Evolutionary conservation across 2,113 vertebrate genomes (phyloP), one percentile per base, ranked within the genome.

Genomic region (Apus apus): DNA sequence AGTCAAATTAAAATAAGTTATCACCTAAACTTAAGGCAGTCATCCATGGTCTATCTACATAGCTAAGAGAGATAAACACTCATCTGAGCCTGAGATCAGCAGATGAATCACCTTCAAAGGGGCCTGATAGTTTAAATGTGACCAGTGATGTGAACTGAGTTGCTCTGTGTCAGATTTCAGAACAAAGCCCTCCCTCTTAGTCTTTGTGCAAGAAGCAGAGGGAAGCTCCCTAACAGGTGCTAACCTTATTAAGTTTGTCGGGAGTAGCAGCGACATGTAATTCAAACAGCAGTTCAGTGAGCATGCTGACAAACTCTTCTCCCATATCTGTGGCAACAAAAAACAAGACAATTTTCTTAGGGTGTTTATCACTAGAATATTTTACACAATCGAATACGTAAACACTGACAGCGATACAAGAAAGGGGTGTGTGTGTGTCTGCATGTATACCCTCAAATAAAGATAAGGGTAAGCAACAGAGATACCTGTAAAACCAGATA

Each of bases 171-270:
- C 62, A 78, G 36, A 78, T 25, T 88, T 75, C 48, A 77, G 66
- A 88, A 82, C 15, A 77, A 68, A 71, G 25, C 30, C 34, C 65
- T 66, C 50, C n/a, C 27, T 36, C 45, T 73, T 30, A 40, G 40
- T 18, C 45, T 73, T n/a, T 45, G 40, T 22, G 43, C 75, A 48
- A 14, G 45, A 20, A 79, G 70, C 15, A 21, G 61, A 81, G 64
- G 50, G 62, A 34, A 81, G 56, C 29, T 80, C 60, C 32, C 15
- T 22, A 64, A 54, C 30, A 27, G 73, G 54, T 62, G 71, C 97
- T 82, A 62, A 99, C 99, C 99, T 99, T 99, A 96, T 99, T 99
- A 66, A 99, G 99, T 94, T 99, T 99, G 97, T 99, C 99, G 76
- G 99, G 99, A 2, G 99, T 99, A 67, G 99, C 99, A 34, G 99